These are phyloP conservation scores for Prunella strophiata DNA, from an alignment of 2,797 vertebrate genomes.

Conservation along the genomic window DNA sequence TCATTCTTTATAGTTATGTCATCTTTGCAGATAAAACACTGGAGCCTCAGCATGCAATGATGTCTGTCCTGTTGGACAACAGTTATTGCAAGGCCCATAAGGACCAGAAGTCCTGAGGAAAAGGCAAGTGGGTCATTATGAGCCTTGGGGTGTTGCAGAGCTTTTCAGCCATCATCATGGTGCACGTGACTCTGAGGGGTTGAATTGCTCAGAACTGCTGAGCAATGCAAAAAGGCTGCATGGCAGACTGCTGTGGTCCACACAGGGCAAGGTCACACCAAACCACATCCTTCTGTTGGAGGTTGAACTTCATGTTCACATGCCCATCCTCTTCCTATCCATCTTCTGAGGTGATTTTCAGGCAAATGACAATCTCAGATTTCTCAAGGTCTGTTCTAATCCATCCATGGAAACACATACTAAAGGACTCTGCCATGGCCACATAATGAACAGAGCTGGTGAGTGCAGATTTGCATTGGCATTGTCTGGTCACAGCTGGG, in stretches of 20 bases:
- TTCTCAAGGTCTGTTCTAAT: background rate
- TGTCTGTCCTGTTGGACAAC: background rate
- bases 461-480: background rate
- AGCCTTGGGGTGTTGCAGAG: background rate
- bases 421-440: background rate
- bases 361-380: background rate
- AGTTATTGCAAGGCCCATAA: background rate
- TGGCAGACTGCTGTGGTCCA: background rate
- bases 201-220: background rate
- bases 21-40: too few species aligned
- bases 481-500: background rate
- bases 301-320: background rate
- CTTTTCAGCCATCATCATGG: background rate
- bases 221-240: background rate
- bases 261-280: background rate
- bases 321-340: background rate
- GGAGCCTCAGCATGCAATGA: background rate
- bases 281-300: background rate
- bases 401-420: background rate
- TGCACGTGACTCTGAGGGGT: accelerated
- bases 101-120: background rate
- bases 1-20: background rate
- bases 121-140: background rate
- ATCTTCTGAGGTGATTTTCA: background rate
- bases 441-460: background rate